A percentile compares a stretch with the other conserved stretches of the same genome.
phyloP scores from a whole-genome alignment of 2,113 vertebrate species.

The Electrona antarctica region DNA sequence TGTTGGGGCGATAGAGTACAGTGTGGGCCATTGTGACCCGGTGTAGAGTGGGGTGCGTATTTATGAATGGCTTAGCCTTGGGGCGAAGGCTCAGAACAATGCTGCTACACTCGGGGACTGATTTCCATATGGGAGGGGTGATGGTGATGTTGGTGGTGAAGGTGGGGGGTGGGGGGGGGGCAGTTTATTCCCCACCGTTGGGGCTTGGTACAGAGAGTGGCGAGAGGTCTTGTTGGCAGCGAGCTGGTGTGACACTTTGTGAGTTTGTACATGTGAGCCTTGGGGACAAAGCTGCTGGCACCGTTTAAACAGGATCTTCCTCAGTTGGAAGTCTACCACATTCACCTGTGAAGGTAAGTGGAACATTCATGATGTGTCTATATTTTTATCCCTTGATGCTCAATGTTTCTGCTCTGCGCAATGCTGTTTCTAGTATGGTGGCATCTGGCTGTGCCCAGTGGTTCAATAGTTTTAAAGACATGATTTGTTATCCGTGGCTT shows the following conservation, averaged over 20 bases:
- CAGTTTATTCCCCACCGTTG: slow-evolving; percentile 61
- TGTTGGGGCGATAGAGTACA: slow-evolving; percentile 61
- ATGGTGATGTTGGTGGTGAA: slow-evolving; percentile 38
- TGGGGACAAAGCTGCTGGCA: slow-evolving; percentile 35
- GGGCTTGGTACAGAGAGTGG: slow-evolving; percentile 81
- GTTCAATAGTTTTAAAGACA: too few relatives aligned
- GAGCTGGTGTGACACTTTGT: slow-evolving; percentile 48
- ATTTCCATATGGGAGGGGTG: slow-evolving; percentile 71
- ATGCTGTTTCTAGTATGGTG: too few relatives aligned
- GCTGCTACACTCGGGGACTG: slow-evolving; percentile 71
- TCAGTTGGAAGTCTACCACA: slow-evolving; percentile 8
- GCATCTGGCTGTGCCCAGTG: too few relatives aligned
- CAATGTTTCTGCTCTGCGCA: too few relatives aligned
- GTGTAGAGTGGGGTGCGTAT: slow-evolving; percentile 53
- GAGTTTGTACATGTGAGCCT: slow-evolving; percentile 32
- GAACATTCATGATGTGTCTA: background rate
- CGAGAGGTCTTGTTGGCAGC: slow-evolving; percentile 62
- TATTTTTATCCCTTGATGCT: too few relatives aligned
- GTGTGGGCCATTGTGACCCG: slow-evolving; percentile 72
- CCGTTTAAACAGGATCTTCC: slow-evolving; percentile 39
- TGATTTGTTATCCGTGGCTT: too few relatives aligned
- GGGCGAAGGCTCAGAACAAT: slow-evolving; percentile 74
- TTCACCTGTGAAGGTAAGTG: slow-evolving; percentile 34
- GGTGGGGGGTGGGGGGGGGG: slow-evolving; percentile 44
- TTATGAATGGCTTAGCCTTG: slow-evolving; percentile 77